Evolutionary conservation across 2,888 invertebrate species (phyloP).

Genomic region (Holacanthella duospinosa): DNA sequence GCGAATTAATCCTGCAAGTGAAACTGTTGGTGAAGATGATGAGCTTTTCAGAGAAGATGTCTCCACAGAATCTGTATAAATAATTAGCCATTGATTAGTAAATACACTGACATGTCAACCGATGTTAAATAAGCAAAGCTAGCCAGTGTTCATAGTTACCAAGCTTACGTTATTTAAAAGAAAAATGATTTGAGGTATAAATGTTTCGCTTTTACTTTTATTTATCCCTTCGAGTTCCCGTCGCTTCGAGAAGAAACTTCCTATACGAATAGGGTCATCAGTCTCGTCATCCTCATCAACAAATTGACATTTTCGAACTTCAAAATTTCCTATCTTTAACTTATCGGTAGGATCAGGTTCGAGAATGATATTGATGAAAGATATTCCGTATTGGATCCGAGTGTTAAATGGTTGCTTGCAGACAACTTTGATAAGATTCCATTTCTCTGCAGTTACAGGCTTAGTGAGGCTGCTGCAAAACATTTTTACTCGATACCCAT

Average conservation of each 20-base stretch:
- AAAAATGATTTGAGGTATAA: too few relatives aligned
- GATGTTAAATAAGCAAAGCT: too few relatives aligned
- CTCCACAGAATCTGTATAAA: background rate
- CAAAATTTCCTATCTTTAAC: slow-evolving; percentile 22
- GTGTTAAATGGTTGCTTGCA: slow-evolving; percentile 81
- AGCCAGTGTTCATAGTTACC: too few relatives aligned
- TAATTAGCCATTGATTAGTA: background rate
- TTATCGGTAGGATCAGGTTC: slow-evolving; percentile 33
- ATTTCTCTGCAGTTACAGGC: slow-evolving; percentile 52
- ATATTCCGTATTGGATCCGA: slow-evolving; percentile 65
- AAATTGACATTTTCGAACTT: slow-evolving; percentile 25
- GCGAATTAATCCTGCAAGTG: background rate
- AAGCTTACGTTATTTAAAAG: too few relatives aligned
- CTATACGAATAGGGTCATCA: slow-evolving; percentile 50
- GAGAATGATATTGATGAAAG: slow-evolving; percentile 62
- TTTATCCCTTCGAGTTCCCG: too few relatives aligned
- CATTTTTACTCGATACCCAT: slow-evolving; percentile 60
- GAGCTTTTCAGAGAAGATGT: background rate
- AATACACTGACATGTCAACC: too few relatives aligned
- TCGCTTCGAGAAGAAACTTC: slow-evolving; percentile 53
- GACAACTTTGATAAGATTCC: slow-evolving; percentile 71
- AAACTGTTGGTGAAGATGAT: background rate
- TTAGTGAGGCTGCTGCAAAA: slow-evolving; percentile 54
- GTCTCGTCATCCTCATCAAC: slow-evolving; percentile 43
- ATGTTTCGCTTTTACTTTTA: too few relatives aligned